Evolutionary conservation across 2,113 vertebrate genomes (phyloP).

Genomic region (Jaculus jaculus): DNA sequence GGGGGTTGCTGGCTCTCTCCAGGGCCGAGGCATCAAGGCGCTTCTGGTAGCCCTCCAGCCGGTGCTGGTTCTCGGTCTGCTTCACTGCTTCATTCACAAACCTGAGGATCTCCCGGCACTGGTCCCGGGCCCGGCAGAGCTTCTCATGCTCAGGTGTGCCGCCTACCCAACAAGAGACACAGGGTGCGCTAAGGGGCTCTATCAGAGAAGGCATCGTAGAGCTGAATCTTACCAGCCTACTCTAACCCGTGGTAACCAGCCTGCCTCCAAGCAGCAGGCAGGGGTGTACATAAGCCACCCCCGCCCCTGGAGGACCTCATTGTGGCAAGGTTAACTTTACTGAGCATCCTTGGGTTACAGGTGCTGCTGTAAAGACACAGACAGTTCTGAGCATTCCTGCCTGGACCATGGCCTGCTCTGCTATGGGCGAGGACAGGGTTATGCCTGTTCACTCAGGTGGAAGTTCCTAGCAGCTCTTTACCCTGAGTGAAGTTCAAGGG

Average conservation of each 20-base stretch:
- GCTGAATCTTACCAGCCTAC: background rate
- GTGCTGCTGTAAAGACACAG: background rate
- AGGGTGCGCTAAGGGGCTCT: background rate
- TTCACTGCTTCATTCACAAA: conserved; percentile 92
- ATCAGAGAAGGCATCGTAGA: background rate
- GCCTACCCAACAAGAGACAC: conserved; percentile 71
- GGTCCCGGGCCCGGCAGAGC: conserved; percentile 89
- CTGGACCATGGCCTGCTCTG: background rate
- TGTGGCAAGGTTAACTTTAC: rapidly evolving
- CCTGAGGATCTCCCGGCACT: conserved; percentile 92
- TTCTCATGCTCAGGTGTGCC: conserved; percentile 86
- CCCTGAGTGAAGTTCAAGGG: background rate
- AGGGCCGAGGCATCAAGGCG: conserved; percentile 89
- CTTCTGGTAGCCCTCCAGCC: conserved; percentile 92
- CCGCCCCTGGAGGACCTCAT: background rate
- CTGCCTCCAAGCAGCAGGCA: background rate
- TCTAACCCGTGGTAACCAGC: background rate
- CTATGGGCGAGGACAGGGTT: rapidly evolving
- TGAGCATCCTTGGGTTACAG: background rate
- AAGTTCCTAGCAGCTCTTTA: background rate
- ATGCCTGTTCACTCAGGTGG: rapidly evolving
- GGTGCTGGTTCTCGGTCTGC: conserved; percentile 90
- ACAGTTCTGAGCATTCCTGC: background rate
- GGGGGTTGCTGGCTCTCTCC: conserved; percentile 87
- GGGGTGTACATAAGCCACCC: background rate